phyloP scores from a whole-genome alignment of 2,113 vertebrate genomes.

The Ctenodactylus gundi region DNA sequence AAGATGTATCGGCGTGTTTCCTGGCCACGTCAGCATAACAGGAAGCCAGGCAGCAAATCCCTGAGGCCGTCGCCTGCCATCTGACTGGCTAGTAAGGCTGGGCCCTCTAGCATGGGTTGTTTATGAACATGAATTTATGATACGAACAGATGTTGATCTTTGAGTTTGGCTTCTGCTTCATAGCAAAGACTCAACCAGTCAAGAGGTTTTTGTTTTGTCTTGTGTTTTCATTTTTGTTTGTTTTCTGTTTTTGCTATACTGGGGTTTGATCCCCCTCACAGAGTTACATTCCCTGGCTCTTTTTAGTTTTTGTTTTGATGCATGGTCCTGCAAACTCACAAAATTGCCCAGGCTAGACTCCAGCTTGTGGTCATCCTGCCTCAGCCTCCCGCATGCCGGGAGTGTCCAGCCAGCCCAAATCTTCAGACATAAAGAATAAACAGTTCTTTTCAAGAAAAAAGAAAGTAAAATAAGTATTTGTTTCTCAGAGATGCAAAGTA shows the following conservation, averaged over 20 bases:
- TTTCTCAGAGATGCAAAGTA: neutral
- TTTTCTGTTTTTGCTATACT: neutral
- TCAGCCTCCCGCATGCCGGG: neutral
- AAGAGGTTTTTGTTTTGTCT: neutral
- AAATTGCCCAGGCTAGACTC: neutral
- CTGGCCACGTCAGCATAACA: neutral
- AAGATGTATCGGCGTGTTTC: too few species aligned
- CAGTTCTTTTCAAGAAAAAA: too few species aligned
- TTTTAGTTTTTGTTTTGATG: neutral
- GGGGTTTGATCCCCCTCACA: neutral
- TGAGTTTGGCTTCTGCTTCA: neutral
- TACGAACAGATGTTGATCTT: neutral
- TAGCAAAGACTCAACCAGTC: neutral
- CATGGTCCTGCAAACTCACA: neutral
- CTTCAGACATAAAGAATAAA: neutral
- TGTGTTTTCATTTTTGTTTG: neutral
- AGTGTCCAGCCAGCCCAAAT: neutral
- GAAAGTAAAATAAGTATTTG: too few species aligned
- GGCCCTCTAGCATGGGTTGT: neutral
- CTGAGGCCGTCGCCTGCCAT: neutral
- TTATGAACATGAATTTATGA: neutral
- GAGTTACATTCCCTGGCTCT: neutral
- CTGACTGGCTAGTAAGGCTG: neutral
- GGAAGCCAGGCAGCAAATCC: neutral
- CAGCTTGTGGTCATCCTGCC: neutral